Evolutionary conservation across 2,888 invertebrate genomes (phyloP), one percentile per base, ranked within the genome.

Genomic region (Invenusta paracnida): DNA sequence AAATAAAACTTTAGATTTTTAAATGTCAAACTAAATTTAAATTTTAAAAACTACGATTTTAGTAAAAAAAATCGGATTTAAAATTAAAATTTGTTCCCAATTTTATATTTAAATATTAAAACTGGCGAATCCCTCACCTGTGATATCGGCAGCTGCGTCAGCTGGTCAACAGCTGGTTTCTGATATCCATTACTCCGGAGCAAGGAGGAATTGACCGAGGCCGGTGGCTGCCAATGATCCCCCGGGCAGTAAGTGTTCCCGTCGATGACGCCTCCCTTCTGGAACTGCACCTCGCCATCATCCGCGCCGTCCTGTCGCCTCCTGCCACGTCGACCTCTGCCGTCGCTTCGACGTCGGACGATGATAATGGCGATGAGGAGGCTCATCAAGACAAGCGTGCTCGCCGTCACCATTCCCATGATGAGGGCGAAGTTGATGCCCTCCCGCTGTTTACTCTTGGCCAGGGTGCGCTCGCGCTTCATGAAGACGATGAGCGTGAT

Each of bases 321-420:
- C 2, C 73, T 5, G 2, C 23, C 11, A 13, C 73, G 73, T 23
- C 73, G 73, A 73, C 73, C 11, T 13, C 73, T 25, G 17, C 73
- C 73, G 27, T 73, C 73, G 27, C 73, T 73, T 13, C 73, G 73
- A 5, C 73, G 73, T 13, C 73, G 73, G 2, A 73, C 73, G 23
- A 73, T 23, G 27, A 73, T 73, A 5, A 73, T 73, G 11, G 73
- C 73, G 17, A 73, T 73, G 17, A 73, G 73, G 17, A 73, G 73
- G 27, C 73, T 73, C 73, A 73, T 73, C 17, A 73, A 23, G 11
- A 73, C 73, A 2, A 73, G 73, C 27, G 73, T 73, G 73, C 73
- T 73, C 2, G 73, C 73, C 23, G 73, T 73, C 23, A 73, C 73
- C 73, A 73, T 73, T 2, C 73, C 73, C 73, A 73, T 73, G 73